These are phyloP conservation scores for Epsilonema sp. DNA, from an alignment of 2,888 invertebrate genomes.

Conservation along the genomic window DNA sequence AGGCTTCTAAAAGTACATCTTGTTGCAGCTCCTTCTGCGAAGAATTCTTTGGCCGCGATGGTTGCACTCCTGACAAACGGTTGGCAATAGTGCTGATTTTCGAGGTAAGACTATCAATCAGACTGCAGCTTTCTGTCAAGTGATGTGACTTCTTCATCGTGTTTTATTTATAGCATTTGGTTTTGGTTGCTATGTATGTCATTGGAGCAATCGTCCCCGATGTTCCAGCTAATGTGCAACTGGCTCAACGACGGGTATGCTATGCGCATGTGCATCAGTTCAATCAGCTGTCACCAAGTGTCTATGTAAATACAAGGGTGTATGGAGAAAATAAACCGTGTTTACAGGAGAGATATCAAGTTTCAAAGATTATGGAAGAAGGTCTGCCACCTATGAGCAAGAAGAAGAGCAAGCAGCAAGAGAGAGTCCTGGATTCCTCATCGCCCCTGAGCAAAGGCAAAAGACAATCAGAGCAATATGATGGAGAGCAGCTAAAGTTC, in stretches of 20 bases:
- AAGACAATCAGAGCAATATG: too few species aligned
- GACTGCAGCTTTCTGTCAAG: neutral
- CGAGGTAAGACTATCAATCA: constrained; percentile 6
- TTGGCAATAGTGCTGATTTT: constrained; percentile 10
- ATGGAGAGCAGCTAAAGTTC: too few species aligned
- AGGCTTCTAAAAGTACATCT: too few species aligned
- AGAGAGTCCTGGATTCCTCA: too few species aligned
- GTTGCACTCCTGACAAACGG: constrained; percentile 2
- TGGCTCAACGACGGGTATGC: constrained; percentile 12
- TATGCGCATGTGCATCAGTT: neutral
- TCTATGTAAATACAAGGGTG: too few species aligned
- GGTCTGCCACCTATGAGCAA: too few species aligned
- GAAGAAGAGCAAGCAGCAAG: too few species aligned
- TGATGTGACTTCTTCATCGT: neutral
- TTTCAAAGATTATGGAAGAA: constrained; percentile 9
- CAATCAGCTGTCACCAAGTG: neutral
- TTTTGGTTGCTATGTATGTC: constrained; percentile 3
- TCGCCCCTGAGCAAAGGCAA: too few species aligned
- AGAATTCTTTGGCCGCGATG: neutral
- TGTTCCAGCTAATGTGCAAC: constrained; percentile 16
- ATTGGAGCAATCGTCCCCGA: constrained; percentile 25
- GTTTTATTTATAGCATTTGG: neutral
- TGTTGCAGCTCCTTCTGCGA: constrained; percentile 17
- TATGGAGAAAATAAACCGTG: too few species aligned
- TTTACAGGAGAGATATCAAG: constrained; percentile 12